Percentiles rank a stretch among this genome's conserved stretches.
Evolutionary conservation across 2,113 vertebrate genomes (phyloP).

Genomic region (Gallinago undulata): DNA sequence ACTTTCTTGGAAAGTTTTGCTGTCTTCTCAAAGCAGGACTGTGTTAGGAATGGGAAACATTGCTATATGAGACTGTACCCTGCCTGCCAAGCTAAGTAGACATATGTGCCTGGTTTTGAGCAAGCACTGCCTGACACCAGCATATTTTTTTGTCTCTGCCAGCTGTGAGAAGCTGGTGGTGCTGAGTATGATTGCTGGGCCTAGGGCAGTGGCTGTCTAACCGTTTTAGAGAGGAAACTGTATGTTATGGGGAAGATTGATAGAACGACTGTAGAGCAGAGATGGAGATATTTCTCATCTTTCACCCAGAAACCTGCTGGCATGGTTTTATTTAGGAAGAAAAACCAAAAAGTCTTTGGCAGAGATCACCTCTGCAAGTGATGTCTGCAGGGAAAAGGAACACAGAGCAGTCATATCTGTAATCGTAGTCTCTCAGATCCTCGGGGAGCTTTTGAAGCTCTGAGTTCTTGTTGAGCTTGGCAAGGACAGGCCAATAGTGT

Average conservation of each 20-base stretch:
- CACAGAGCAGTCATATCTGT: background rate
- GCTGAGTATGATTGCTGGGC: background rate
- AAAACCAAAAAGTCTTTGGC: background rate
- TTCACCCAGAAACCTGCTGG: background rate
- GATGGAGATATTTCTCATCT: background rate
- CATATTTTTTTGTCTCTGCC: background rate
- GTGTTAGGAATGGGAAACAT: rapidly evolving
- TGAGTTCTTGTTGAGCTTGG: constrained; percentile 21
- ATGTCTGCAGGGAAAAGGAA: background rate
- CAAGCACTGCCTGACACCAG: background rate
- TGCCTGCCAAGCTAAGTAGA: background rate
- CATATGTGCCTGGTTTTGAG: background rate
- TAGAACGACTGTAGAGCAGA: background rate
- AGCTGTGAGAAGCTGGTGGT: background rate
- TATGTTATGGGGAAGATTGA: background rate
- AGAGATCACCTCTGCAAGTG: background rate
- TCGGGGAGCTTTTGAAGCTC: constrained; percentile 6
- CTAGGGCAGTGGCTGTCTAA: background rate
- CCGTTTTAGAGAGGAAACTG: background rate
- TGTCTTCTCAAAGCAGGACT: background rate
- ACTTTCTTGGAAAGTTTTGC: background rate
- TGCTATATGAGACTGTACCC: rapidly evolving
- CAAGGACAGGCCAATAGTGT: background rate
- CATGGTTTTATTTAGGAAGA: background rate
- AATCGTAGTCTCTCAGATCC: background rate